Evolutionary conservation across 1,140 invertebrate species (phyloP).

Genomic region (Temnothorax longispinosus): DNA sequence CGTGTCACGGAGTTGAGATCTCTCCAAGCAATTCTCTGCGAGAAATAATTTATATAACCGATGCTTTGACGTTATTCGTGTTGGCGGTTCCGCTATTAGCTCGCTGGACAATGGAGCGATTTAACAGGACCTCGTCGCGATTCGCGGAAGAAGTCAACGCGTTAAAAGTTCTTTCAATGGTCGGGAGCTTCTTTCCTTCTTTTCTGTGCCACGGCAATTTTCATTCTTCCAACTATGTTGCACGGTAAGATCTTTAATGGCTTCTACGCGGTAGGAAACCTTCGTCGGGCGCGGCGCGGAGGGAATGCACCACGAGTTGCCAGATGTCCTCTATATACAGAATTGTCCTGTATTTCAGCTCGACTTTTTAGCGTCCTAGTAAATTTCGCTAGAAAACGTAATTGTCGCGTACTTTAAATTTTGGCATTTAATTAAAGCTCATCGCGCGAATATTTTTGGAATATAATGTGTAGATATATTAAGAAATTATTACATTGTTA

Average conservation of each 20-base stretch:
- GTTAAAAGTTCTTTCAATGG: constrained; percentile 62
- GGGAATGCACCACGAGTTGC: constrained; percentile 11
- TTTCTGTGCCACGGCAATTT: constrained; percentile 51
- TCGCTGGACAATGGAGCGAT: constrained; percentile 48
- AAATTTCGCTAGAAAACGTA: background rate
- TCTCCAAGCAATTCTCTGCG: background rate
- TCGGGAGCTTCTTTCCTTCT: constrained; percentile 54
- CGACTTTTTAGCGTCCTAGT: constrained; percentile 24
- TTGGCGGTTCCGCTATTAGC: constrained; percentile 35
- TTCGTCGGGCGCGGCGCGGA: background rate
- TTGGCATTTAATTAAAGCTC: constrained; percentile 34
- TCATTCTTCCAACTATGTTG: constrained; percentile 60
- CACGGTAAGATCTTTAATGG: constrained; percentile 64
- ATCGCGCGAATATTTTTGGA: constrained; percentile 4
- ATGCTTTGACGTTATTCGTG: constrained; percentile 30
- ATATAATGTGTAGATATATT: background rate
- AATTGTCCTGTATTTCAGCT: constrained; percentile 26
- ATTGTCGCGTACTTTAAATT: constrained; percentile 37
- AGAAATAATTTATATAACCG: constrained; percentile 40
- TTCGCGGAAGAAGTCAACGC: constrained; percentile 59
- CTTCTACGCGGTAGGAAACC: constrained; percentile 47
- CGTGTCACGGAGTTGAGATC: background rate
- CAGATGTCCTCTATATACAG: constrained; percentile 27
- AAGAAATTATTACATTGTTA: background rate
- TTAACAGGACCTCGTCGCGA: constrained; percentile 55